A percentile compares a stretch with the other conserved stretches of the same genome.
Evolutionary conservation across 2,797 vertebrate species (phyloP).

Genomic region (Tadarida brasiliensis): DNA sequence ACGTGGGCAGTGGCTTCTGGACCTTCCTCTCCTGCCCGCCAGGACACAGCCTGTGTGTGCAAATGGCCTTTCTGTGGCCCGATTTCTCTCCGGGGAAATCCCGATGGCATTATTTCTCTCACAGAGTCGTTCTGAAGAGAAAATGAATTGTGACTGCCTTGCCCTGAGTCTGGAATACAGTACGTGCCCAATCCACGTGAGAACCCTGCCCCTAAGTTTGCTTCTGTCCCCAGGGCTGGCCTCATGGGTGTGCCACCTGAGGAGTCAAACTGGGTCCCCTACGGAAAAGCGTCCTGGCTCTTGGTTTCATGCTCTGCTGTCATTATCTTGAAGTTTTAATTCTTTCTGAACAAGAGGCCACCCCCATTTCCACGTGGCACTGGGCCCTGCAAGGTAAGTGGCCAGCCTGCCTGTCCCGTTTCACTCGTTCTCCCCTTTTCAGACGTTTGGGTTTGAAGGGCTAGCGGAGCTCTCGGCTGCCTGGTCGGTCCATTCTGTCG

Average conservation of each 20-base stretch:
- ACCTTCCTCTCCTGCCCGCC: not conserved
- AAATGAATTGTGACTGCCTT: not conserved
- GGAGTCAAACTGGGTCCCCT: not conserved
- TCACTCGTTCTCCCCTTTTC: not conserved
- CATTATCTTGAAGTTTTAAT: not conserved
- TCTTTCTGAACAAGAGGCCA: not conserved
- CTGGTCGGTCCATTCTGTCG: accelerated
- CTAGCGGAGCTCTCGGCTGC: not conserved
- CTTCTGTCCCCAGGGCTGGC: not conserved
- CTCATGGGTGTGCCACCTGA: not conserved
- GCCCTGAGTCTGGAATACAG: not conserved
- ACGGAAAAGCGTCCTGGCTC: not conserved
- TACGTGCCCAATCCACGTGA: not conserved
- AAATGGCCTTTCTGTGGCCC: not conserved
- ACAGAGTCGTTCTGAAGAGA: not conserved
- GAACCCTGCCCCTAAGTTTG: not conserved
- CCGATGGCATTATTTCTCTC: not conserved
- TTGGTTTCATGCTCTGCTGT: not conserved
- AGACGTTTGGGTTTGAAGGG: not conserved
- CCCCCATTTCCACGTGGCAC: not conserved
- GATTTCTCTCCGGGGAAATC: not conserved
- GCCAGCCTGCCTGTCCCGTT: not conserved
- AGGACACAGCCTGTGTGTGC: not conserved
- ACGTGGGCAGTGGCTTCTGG: not conserved
- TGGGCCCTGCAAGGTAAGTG: not conserved